phyloP scores from a whole-genome alignment of 2,888 invertebrate genomes.

The Cheilosia grossa region DNA sequence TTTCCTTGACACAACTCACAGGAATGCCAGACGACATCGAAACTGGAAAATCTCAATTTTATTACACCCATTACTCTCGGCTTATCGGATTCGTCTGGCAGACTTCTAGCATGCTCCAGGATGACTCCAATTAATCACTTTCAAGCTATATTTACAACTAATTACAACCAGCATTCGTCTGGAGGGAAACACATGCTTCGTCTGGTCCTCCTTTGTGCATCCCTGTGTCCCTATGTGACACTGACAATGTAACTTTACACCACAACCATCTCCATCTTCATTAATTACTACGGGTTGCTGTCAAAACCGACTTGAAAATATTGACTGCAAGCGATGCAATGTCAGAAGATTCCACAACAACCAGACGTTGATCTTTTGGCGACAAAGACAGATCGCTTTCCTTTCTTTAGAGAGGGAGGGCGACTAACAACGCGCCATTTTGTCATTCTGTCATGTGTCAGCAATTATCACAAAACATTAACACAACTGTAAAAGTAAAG shows the following conservation, averaged over 20 bases:
- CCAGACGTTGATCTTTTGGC: constrained; percentile 3
- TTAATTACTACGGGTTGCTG: constrained; percentile 53
- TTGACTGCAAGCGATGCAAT: constrained; percentile 55
- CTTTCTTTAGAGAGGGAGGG: not conserved
- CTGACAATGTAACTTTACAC: constrained; percentile 43
- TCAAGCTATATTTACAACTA: constrained; percentile 67
- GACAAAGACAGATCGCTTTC: constrained; percentile 20
- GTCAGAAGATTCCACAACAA: not conserved
- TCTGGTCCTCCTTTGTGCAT: not conserved
- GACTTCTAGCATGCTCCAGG: constrained; percentile 17
- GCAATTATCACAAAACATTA: constrained; percentile 70
- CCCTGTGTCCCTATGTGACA: not conserved
- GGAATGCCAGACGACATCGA: constrained; percentile 34
- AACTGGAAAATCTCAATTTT: constrained; percentile 62
- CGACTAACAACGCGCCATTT: not conserved
- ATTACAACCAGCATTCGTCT: constrained; percentile 58
- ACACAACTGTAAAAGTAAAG: constrained; percentile 51
- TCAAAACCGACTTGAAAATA: constrained; percentile 63
- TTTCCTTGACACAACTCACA: constrained; percentile 37
- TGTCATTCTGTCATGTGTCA: constrained; percentile 67
- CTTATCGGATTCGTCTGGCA: constrained; percentile 46
- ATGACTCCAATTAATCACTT: constrained; percentile 66
- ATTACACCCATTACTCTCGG: constrained; percentile 61
- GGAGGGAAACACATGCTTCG: constrained; percentile 56
- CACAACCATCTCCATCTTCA: constrained; percentile 42